Conservation (phyloP, 2,888 invertebrate genomes). For the Spodoptera exigua region DNA sequence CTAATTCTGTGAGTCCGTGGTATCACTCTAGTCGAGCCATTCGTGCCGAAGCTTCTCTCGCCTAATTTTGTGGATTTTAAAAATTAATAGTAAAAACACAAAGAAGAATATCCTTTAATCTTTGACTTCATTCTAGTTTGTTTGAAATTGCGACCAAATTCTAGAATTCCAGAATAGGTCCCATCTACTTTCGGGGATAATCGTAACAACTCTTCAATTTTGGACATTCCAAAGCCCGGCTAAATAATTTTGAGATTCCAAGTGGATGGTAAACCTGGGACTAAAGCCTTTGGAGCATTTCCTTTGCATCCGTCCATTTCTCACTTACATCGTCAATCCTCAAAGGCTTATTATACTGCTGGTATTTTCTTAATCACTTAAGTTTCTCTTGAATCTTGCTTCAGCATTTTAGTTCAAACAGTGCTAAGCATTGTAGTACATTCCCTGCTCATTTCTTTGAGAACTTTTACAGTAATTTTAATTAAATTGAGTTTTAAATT, state of each 20-base stretch:
- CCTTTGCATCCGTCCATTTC: not conserved
- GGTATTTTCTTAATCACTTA: not conserved
- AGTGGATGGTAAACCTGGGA: not conserved
- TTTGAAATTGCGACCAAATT: constrained; percentile 9
- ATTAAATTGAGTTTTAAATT: no score
- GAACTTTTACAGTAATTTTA: no score
- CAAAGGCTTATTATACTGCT: not conserved
- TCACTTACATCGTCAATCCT: not conserved
- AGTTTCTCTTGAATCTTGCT: no score
- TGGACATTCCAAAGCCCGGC: constrained; percentile 6
- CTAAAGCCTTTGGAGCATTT: constrained; percentile 11
- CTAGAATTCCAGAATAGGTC: constrained; percentile 5
- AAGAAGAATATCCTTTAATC: not conserved
- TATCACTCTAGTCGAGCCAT: no score
- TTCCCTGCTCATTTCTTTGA: no score
- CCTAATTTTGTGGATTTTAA: no score
- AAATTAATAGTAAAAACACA: not conserved
- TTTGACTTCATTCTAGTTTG: not conserved
- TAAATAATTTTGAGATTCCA: constrained; percentile 24
- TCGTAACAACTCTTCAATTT: constrained; percentile 10
- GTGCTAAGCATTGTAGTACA: no score
- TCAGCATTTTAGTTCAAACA: no score
- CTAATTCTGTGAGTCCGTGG: no score
- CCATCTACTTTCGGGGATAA: constrained; percentile 10
- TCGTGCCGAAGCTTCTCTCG: no score